Base-by-base conservation (phyloP, 2,888 invertebrate genomes). In the Xestia ashworthii region DNA sequence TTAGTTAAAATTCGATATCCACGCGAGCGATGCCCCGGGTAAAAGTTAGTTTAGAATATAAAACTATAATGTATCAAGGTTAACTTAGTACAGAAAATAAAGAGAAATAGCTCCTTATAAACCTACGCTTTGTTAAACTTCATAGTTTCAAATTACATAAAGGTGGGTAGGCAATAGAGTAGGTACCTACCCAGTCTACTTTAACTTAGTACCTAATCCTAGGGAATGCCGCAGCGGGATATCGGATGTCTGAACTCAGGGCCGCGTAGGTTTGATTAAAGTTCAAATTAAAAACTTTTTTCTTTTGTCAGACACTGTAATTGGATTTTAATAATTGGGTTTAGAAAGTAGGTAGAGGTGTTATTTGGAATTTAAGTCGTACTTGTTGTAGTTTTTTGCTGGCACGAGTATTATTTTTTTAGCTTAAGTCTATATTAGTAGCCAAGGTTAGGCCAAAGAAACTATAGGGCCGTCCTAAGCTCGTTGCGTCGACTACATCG, bases 231-330 rank as follows among this genome's bases (percentile, higher is more conserved):
- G 60, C 81, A 76, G 9, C 75, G 55, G 38, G 58, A 22, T 65
- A 72, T 83, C 71, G 50, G 50, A 66, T 72, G 66, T 46, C 58
- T 67, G 55, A 74, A 79, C 48, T 71, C 50, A 44, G 48, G 16
- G 70, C 67, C 70, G 68, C 65, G 64, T 62, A 55, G 81, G 60
- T 75, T 82, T 60, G n/a, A 72, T 62, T 58, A 69, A 14, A 50
- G 25, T 55, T 44, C 3, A 66, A 71, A 71, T 67, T 55, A 41
- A 66, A 50, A 78, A 72, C 25, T 41, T 46, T 3, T 64, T 62
- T 71, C 58, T 79, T 83, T 84, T 78, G 65, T 78, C 32, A 70
- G 46, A 53, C 46, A 65, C 46, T 53, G 48, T 73, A 62, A 84
- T 84, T 74, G 25, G 41, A 74, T 80, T 73, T 84, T 32, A 53